Base-by-base conservation (phyloP, 1,140 invertebrate species). In the Leptinotarsa lineolata region DNA sequence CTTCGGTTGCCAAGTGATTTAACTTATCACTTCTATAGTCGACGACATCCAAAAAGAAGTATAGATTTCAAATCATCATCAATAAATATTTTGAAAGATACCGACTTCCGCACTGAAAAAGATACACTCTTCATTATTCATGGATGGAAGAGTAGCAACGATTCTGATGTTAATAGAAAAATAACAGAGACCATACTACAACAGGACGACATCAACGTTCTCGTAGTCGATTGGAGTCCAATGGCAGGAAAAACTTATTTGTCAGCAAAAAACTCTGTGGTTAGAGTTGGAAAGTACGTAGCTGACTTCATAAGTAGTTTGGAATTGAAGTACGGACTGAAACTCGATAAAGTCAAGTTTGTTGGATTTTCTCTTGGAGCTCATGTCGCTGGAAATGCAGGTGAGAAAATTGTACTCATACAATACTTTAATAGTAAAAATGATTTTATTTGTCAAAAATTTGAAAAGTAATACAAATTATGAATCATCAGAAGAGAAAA, bases 361-460 rank as follows among this genome's bases (percentile, higher is more conserved):
- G 86, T 91, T 66, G 91, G 91, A 4, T 91, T 92, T 75, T 92
- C 90, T 74, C 85, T 92, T 18, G 91, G 91, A 4, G 91, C 90
- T 5, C 91, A 93, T 74, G 84, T 92, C 1, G 87, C 88, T 1
- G 90, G 90, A 90, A 65, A 46, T 22, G 72, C 72, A 24, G 72
- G 72, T 39, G 30, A 39, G 30, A 39, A 11, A 39, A 39, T 39
- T 30, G 1, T 30, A 30, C 6, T 30, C 24, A 30, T 30, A 30
- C 1, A 8, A 30, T 30, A 8, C 0, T 30, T 11, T 30, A 6
- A 30, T 11, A 11, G 30, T 8, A n/a, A n/a, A n/a, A n/a, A n/a
- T n/a, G n/a, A n/a, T n/a, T n/a, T n/a, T n/a, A n/a, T n/a, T n/a
- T n/a, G n/a, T n/a, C n/a, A n/a, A n/a, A n/a, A n/a, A n/a, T n/a